phyloP scores from a whole-genome alignment of 1,140 invertebrate genomes.

The Pseudachorutes palmiensis region DNA sequence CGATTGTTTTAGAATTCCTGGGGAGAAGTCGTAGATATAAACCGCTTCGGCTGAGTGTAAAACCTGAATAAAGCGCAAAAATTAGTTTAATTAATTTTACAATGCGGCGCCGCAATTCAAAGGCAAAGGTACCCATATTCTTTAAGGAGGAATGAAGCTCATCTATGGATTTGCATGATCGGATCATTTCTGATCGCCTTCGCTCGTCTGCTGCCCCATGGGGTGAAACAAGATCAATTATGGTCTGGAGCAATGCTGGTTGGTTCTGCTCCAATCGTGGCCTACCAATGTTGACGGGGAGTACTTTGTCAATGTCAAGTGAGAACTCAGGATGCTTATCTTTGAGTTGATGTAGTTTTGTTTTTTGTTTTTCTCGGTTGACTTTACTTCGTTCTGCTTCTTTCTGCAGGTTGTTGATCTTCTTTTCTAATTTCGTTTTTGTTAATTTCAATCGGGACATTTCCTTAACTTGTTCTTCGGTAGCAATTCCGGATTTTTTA shows the following conservation, averaged over 20 bases:
- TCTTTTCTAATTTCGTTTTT: background rate
- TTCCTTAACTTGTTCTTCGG: background rate
- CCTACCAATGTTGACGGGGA: slow-evolving; percentile 12
- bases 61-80: slow-evolving; percentile 13
- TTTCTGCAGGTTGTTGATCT: background rate
- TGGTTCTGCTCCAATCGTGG: slow-evolving; percentile 36
- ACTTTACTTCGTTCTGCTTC: background rate
- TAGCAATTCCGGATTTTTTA: background rate
- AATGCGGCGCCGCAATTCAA: background rate
- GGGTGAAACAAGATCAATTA: slow-evolving; percentile 32
- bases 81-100: background rate
- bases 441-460: background rate
- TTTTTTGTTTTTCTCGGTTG: slow-evolving; percentile 7
- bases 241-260: slow-evolving; percentile 36
- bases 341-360: background rate
- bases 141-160: slow-evolving; percentile 23
- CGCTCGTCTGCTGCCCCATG: slow-evolving; percentile 28
- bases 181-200: slow-evolving; percentile 25
- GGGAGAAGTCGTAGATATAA: slow-evolving; percentile 38
- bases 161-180: slow-evolving; percentile 30
- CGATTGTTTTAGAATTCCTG: slow-evolving; percentile 24
- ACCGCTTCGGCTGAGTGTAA: slow-evolving; percentile 23
- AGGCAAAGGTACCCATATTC: background rate
- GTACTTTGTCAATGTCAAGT: slow-evolving; percentile 6
- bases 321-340: background rate